A percentile compares a stretch with the other conserved stretches of the same genome.
Evolutionary conservation across 1,140 invertebrate genomes (phyloP).

Genomic region (Venturia canescens): DNA sequence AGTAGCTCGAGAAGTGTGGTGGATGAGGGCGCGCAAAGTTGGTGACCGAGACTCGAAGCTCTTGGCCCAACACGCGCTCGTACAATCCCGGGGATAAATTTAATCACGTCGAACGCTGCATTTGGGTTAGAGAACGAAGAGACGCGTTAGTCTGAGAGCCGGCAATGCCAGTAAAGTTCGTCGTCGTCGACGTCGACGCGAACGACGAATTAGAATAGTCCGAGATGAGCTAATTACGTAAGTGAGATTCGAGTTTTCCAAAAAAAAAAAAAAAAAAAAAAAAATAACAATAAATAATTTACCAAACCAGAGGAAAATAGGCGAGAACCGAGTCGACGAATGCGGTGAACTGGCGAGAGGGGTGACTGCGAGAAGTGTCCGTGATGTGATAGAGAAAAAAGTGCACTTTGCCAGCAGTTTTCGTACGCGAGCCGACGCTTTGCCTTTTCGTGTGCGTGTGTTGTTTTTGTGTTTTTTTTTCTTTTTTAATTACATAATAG

Average conservation of each 20-base stretch:
- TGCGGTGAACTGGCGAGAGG: too few species aligned
- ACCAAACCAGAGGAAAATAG: not conserved
- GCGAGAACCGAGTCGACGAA: not conserved
- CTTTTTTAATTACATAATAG: constrained; percentile 2
- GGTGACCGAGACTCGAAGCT: constrained; percentile 37
- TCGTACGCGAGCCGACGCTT: too few species aligned
- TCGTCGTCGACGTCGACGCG: constrained; percentile 29
- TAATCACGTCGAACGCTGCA: constrained; percentile 58
- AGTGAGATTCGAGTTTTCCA: not conserved
- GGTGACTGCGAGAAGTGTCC: not conserved
- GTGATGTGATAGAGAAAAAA: not conserved
- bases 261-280: not conserved
- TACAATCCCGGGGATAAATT: constrained; percentile 58
- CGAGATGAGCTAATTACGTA: constrained; percentile 39
- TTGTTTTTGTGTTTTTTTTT: too few species aligned
- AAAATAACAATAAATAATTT: too few species aligned
- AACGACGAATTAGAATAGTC: constrained; percentile 33
- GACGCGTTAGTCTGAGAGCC: constrained; percentile 44
- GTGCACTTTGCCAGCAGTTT: too few species aligned
- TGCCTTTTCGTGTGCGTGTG: too few species aligned
- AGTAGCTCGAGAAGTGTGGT: not conserved
- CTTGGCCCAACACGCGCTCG: constrained; percentile 10
- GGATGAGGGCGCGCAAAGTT: constrained; percentile 29
- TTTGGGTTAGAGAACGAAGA: constrained; percentile 58
- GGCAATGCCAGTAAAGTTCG: constrained; percentile 54